Evolutionary conservation across 2,113 vertebrate genomes (phyloP), one percentile per base, ranked within the genome.

Genomic region (Tragulus kanchil): DNA sequence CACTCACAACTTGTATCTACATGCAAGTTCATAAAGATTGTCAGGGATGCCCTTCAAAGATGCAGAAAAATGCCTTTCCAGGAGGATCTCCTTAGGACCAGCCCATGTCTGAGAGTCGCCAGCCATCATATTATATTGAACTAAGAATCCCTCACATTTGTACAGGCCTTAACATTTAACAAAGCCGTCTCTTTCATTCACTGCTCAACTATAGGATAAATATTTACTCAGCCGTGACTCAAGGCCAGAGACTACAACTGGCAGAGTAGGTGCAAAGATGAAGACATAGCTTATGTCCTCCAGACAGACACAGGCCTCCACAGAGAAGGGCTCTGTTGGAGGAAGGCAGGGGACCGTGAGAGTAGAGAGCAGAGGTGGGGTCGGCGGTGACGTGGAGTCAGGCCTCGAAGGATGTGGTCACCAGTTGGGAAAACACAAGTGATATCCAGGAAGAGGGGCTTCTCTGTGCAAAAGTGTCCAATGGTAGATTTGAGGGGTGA

Each of bases 181-280:
- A 48, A 64, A 88, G 85, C 10, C 3, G 36, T 36, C 54, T 54
- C 54, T 65, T 62, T 28, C 88, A 52, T 52, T 71, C 45, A 83
- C 36, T 42, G 36, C 36, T 52, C 84, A 89, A 54, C 65, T 8
- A 0, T 5, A 12, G 61, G 36, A 75, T 52, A 90, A 90, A 84
- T 95, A 65, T 87, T 87, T 90, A 84, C 95, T 91, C 91, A 61
- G 79, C 25, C 1, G 62, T 56, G 56, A 73, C 75, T 77, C 65
- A 3, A 15, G 59, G 64, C 85, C 67, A 71, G 31, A 64, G 19
- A 73, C 19, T 8, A 1, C 50, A 92, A 73, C 6, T 42, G 31
- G 65, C 92, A 86, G 31, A 8, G 45, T 54, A 75, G 73, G 17
- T 25, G 4, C 59, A 48, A 58, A 45, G 73, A 73, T 61, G 81